Conservation (phyloP, 2,888 invertebrate species). For the Microctonus hyperodae region DNA sequence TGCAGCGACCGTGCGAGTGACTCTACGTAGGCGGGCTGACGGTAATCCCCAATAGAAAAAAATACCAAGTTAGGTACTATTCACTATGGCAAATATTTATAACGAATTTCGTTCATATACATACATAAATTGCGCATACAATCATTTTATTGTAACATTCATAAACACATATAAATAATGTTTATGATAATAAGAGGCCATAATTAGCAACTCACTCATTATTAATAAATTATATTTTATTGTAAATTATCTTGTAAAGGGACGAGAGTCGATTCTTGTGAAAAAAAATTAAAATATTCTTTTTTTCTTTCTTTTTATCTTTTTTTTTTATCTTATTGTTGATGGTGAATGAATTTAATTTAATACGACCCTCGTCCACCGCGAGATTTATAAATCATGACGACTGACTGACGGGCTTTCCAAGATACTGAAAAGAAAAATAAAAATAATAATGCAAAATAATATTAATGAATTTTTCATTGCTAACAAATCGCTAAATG, state of each 20-base stretch:
- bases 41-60: slow-evolving; percentile 60
- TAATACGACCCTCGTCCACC: neutral
- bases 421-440: neutral
- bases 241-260: neutral
- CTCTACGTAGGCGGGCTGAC: slow-evolving; percentile 82
- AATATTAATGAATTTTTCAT: slow-evolving; percentile 21
- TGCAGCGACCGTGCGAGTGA: slow-evolving; percentile 91
- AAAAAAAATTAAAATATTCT: neutral
- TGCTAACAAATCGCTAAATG: slow-evolving; percentile 34
- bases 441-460: no score
- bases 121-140: neutral
- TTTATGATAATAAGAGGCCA: neutral
- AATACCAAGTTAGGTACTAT: slow-evolving; percentile 60
- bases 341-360: neutral
- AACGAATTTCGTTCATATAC: slow-evolving; percentile 38
- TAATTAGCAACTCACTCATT: neutral
- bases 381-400: neutral
- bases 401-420: neutral
- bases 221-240: neutral
- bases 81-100: slow-evolving; percentile 34
- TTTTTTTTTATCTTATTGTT: no score
- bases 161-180: slow-evolving; percentile 17
- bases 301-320: neutral
- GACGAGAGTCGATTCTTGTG: neutral
- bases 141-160: neutral